Evolutionary conservation across 2,888 invertebrate genomes (phyloP).

Genomic region (Drosophila fungiperda): DNA sequence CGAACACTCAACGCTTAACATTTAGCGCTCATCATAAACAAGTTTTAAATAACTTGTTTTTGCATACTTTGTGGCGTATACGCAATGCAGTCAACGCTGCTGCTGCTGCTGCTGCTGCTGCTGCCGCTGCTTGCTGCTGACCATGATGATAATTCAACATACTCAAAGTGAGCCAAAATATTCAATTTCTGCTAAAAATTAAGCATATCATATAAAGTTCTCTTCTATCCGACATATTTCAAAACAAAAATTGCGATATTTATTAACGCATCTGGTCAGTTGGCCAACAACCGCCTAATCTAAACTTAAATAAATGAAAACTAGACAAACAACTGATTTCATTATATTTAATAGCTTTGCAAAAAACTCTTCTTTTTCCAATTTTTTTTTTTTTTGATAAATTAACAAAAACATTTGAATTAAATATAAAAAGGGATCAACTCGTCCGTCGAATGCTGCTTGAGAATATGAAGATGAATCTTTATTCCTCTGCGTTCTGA

Average conservation of each 20-base stretch:
- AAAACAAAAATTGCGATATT: background rate
- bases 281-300: background rate
- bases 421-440: background rate
- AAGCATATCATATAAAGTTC: background rate
- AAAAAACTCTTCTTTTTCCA: too few relatives aligned
- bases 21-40: constrained; percentile 30
- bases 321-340: too few relatives aligned
- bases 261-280: too few relatives aligned
- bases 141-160: background rate
- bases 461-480: background rate
- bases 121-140: background rate
- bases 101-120: too few relatives aligned
- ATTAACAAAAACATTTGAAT: background rate
- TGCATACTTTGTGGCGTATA: constrained; percentile 41
- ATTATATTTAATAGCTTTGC: too few relatives aligned
- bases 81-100: constrained; percentile 9
- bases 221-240: background rate
- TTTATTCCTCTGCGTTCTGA: background rate
- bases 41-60: constrained; percentile 60
- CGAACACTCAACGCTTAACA: constrained; percentile 26
- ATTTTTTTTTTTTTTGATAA: too few relatives aligned
- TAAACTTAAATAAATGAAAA: background rate
- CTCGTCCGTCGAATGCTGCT: background rate
- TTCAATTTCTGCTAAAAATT: background rate
- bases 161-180: background rate